Evolutionary conservation across 2,888 invertebrate species (phyloP), one percentile per base, ranked within the genome.

Genomic region (Diadromus collaris): DNA sequence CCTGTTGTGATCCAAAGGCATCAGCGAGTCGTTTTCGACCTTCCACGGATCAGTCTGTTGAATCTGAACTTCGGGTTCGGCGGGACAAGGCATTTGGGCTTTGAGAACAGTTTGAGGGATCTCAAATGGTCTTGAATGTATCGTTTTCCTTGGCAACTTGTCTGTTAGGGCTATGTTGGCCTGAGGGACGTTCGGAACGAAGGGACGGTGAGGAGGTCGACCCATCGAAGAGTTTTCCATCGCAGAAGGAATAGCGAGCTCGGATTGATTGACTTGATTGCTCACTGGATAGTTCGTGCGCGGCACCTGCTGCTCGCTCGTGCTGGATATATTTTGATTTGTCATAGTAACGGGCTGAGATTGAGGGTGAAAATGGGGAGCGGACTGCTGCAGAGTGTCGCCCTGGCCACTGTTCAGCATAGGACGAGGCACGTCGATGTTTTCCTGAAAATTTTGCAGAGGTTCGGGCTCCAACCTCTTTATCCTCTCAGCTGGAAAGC

Each of bases 401-500:
- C 83, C 82, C 46, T 83, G 79, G n/a, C 82, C 81, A 38, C 27
- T 68, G 19, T 73, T 64, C 1, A 44, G 5, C 4, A 38, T 16
- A 7, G 44, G 78, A 38, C 46, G 32, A 1, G 44, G 4, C 19
- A 10, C 41, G 16, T 27, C 61, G 27, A n/a, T 10, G 32, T 54
- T 76, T 46, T 69, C 58, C 24, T 29, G 2, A 5, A 46, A 29
- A 54, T 73, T 76, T 60, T 19, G 27, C 7, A 77, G 19, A 10
- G 83, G 76, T 2, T 82, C 68, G 38, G 61, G 76, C 10, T 83
- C 76, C 0, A 83, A 48, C 63, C 80, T 85, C 29, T 82, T 85
- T 1, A 88, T 83, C 44, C 81, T 84, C 72, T 89, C 89, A 0
- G 85, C 84, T 2, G 89, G 89, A 63, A 89, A 89, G 73, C 77